Conservation (phyloP, 1,140 invertebrate genomes). For the Brachionus rubens region DNA sequence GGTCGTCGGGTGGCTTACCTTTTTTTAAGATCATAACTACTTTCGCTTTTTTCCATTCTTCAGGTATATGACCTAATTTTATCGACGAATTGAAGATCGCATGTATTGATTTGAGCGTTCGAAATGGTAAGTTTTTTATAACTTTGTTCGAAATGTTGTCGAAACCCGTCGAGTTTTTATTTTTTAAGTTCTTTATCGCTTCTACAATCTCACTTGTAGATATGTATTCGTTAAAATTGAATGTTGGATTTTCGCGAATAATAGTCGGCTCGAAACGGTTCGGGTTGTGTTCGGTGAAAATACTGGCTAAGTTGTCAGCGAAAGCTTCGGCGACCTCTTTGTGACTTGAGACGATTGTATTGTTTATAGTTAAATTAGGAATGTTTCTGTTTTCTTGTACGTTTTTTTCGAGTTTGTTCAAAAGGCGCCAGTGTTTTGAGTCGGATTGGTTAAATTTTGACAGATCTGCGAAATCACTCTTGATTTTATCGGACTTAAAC, state of each 20-base stretch:
- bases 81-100: neutral
- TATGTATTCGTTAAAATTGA: conserved; percentile 15
- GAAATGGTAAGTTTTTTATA: conserved; percentile 31
- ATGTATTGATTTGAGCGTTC: neutral
- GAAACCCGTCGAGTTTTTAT: conserved; percentile 7
- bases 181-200: conserved; percentile 15
- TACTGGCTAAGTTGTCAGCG: neutral
- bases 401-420: conserved; percentile 25
- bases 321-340: conserved; percentile 24
- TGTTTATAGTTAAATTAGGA: conserved; percentile 5
- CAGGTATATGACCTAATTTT: conserved; percentile 43
- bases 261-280: neutral
- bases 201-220: conserved; percentile 33
- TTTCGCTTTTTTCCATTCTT: conserved; percentile 45
- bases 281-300: neutral
- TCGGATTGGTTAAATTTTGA: conserved; percentile 17
- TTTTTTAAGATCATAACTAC: conserved; percentile 48
- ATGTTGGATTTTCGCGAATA: neutral
- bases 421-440: conserved; percentile 11
- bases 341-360: neutral
- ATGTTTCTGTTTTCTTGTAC: neutral
- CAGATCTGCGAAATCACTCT: neutral
- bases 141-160: conserved; percentile 36
- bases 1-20: conserved; percentile 44
- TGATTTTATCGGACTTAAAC: neutral